These are phyloP conservation scores for Himalopsyche phryganea DNA, from an alignment of 1,140 invertebrate genomes.

Conservation along the genomic window DNA sequence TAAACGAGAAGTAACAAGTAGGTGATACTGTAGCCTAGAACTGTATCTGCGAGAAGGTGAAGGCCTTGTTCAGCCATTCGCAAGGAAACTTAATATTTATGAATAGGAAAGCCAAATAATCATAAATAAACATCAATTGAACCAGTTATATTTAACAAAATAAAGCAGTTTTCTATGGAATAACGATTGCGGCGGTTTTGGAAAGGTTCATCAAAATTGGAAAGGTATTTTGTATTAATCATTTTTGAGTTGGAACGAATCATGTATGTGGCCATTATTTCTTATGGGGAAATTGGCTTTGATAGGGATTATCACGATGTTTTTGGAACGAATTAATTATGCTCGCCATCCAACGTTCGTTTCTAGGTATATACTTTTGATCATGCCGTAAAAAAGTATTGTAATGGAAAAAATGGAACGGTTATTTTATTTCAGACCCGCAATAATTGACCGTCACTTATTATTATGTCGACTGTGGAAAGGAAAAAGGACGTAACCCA, in stretches of 20 bases:
- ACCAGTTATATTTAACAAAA: conserved; percentile 4
- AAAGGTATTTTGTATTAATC: neutral
- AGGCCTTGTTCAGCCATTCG: conserved; percentile 19
- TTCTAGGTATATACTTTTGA: no score
- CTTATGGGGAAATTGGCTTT: neutral
- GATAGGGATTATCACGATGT: neutral
- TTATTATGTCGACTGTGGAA: no score
- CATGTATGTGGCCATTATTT: neutral
- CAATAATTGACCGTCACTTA: no score
- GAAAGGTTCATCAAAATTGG: neutral
- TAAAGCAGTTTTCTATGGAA: conserved; percentile 24
- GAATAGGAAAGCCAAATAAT: no score
- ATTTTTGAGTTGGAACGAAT: neutral
- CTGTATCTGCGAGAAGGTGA: conserved; percentile 31
- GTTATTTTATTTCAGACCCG: no score
- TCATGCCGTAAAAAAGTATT: no score
- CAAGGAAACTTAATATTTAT: conserved; percentile 25
- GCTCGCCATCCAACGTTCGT: neutral
- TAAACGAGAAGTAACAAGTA: conserved; percentile 26
- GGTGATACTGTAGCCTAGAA: conserved; percentile 23
- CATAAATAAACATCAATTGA: no score
- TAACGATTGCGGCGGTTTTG: conserved; percentile 29
- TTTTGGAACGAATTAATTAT: neutral
- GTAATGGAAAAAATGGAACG: no score
- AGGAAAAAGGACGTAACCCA: no score